These are phyloP conservation scores for Pristiophorus japonicus DNA, from an alignment of 2,113 vertebrate genomes.

Conservation along the genomic window DNA sequence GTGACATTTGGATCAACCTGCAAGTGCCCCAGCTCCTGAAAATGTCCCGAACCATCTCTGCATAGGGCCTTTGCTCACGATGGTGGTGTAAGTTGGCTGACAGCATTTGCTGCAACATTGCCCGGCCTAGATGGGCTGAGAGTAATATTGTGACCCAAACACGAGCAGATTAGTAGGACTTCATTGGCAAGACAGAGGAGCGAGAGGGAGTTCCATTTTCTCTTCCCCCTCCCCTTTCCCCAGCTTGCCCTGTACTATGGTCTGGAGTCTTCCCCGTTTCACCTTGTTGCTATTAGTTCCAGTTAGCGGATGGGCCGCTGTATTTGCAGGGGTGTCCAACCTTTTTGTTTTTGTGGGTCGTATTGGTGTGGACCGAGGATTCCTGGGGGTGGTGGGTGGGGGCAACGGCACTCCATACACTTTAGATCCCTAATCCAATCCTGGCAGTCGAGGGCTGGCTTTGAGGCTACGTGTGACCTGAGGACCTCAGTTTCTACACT, in stretches of 20 bases:
- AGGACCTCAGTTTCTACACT: not conserved
- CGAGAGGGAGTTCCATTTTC: no score
- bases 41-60: not conserved
- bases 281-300: no score
- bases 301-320: no score
- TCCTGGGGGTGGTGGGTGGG: not conserved
- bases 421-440: not conserved
- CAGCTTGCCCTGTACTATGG: no score
- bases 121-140: not conserved
- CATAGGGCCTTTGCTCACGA: not conserved
- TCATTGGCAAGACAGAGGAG: no score
- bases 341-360: not conserved
- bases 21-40: not conserved
- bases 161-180: no score
- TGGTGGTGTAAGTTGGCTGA: not conserved
- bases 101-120: not conserved
- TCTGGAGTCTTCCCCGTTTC: no score
- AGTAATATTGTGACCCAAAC: no score
- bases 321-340: not conserved
- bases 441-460: no score
- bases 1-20: no score
- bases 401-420: not conserved
- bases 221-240: no score
- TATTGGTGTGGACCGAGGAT: not conserved
- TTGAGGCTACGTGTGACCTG: no score